Evolutionary conservation across 2,113 vertebrate species (phyloP).

Genomic region (Tragelaphus imberbis): DNA sequence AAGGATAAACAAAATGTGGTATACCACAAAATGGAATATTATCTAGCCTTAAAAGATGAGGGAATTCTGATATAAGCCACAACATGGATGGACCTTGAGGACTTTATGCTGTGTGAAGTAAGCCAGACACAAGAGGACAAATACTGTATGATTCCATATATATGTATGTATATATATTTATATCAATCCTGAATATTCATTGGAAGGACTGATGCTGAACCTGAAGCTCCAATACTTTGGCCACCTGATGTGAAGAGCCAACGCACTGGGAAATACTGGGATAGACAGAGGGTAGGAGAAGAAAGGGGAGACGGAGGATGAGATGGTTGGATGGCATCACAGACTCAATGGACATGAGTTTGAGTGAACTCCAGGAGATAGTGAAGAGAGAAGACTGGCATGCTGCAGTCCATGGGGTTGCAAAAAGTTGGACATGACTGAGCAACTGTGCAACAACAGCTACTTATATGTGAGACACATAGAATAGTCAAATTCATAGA

Average conservation of each 20-base stretch:
- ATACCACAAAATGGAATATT: not conserved
- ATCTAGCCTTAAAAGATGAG: not conserved
- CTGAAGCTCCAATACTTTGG: not conserved
- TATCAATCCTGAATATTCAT: not conserved
- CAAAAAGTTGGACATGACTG: not conserved
- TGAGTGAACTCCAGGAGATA: not conserved
- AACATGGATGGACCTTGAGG: not conserved
- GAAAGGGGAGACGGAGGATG: not conserved
- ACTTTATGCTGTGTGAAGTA: not conserved
- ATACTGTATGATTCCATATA: not conserved
- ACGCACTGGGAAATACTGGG: accelerated
- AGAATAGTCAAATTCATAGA: not conserved
- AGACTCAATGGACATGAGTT: not conserved
- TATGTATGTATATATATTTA: not conserved
- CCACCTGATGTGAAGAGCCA: not conserved
- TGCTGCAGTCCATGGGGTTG: not conserved
- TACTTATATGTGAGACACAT: not conserved
- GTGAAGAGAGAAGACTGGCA: not conserved
- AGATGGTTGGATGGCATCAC: not conserved
- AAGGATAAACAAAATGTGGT: not conserved
- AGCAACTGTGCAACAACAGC: not conserved
- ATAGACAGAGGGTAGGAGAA: not conserved
- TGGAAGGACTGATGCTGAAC: not conserved
- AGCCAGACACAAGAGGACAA: not conserved
- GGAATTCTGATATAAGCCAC: not conserved